phyloP scores from a whole-genome alignment of 2,888 invertebrate genomes.

The Athalia rosae region DNA sequence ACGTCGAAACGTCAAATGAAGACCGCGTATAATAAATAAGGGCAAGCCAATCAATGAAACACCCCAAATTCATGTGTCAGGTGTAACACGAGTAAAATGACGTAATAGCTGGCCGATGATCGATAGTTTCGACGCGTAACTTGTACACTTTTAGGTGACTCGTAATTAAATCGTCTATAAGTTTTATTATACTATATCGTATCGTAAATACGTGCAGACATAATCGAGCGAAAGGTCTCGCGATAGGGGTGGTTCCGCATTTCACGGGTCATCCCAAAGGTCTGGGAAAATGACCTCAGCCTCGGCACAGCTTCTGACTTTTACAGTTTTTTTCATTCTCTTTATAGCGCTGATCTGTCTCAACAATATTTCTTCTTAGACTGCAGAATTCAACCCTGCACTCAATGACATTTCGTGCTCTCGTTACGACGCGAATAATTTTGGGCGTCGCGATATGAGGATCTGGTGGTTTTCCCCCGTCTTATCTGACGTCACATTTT shows the following conservation, averaged over 20 bases:
- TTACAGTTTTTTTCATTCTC: too few relatives aligned
- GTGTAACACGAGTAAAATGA: constrained; percentile 30
- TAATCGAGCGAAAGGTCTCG: constrained; percentile 2
- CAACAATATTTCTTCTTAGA: too few relatives aligned
- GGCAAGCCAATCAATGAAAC: neutral
- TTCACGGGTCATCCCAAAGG: neutral
- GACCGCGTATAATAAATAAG: neutral
- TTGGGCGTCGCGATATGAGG: too few relatives aligned
- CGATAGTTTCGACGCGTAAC: constrained; percentile 9
- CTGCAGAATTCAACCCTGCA: too few relatives aligned
- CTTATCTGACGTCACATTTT: too few relatives aligned
- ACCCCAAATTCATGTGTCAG: constrained; percentile 16
- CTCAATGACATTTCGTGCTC: too few relatives aligned
- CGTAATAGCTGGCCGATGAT: constrained; percentile 11
- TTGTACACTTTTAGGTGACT: neutral
- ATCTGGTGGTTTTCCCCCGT: too few relatives aligned
- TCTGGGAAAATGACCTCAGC: constrained; percentile 28
- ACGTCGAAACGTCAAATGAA: neutral
- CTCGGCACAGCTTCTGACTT: constrained; percentile 8
- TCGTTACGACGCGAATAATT: too few relatives aligned
- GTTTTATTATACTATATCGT: neutral
- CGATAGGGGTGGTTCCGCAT: constrained; percentile 11
- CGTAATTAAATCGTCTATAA: neutral
- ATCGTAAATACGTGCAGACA: too few relatives aligned
- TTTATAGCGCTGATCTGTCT: too few relatives aligned